Conservation (phyloP, 2,888 invertebrate species). For the Eupeodes latifasciatus region DNA sequence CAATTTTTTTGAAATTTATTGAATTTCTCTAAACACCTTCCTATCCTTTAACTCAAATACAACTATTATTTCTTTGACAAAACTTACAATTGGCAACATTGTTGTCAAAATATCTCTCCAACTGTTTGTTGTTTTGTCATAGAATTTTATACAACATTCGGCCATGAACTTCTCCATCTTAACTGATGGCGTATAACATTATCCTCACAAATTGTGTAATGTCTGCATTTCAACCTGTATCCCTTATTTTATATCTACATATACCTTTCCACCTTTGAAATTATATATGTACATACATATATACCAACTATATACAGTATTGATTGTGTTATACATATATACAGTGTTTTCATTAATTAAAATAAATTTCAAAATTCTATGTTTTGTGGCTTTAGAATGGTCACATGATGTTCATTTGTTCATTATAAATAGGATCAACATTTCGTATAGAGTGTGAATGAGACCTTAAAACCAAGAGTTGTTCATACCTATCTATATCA, state of each 20-base stretch:
- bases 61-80: not conserved
- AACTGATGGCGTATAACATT: slow-evolving; percentile 49
- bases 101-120: not conserved
- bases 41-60: no score
- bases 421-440: slow-evolving; percentile 45
- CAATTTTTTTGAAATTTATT: no score
- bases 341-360: slow-evolving; percentile 74
- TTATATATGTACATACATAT: not conserved
- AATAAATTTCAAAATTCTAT: slow-evolving; percentile 75
- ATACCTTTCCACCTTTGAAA: not conserved
- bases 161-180: slow-evolving; percentile 49
- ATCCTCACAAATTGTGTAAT: slow-evolving; percentile 34
- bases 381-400: slow-evolving; percentile 70
- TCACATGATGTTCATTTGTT: slow-evolving; percentile 70
- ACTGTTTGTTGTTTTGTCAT: not conserved
- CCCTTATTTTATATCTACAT: not conserved
- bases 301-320: slow-evolving; percentile 19
- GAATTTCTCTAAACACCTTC: no score
- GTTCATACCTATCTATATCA: not conserved
- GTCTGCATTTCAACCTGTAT: slow-evolving; percentile 45
- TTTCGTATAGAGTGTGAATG: slow-evolving; percentile 29
- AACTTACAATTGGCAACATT: slow-evolving; percentile 2
- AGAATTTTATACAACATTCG: slow-evolving; percentile 31
- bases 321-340: slow-evolving; percentile 54
- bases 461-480: slow-evolving; percentile 16